A percentile compares a stretch with the other conserved stretches of the same genome.
These are phyloP conservation scores for Grammomys dolichurus DNA, from an alignment of 2,113 vertebrate genomes.

Conservation along the genomic window DNA sequence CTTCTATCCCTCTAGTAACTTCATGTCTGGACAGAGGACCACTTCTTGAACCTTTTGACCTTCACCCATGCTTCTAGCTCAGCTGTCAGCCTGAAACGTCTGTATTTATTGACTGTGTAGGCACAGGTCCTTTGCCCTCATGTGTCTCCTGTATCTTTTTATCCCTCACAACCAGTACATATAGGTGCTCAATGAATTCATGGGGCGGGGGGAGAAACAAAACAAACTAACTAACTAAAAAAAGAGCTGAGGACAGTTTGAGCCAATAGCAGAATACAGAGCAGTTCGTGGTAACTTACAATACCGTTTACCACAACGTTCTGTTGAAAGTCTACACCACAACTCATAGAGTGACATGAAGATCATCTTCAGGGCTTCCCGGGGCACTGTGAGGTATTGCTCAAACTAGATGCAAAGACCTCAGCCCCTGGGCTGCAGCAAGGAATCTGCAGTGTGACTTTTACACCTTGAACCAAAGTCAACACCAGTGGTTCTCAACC, in stretches of 20 bases:
- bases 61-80: not conserved
- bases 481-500: slow-evolving; percentile 60
- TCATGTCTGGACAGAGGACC: not conserved
- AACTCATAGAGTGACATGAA: no score
- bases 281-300: not conserved
- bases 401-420: slow-evolving; percentile 85
- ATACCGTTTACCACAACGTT: not conserved
- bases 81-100: not conserved
- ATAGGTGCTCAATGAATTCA: not conserved
- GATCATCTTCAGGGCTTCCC: no score
- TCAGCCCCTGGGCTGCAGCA: slow-evolving; percentile 89
- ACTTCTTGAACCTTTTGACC: not conserved
- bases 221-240: not conserved
- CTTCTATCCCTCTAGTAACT: not conserved
- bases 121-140: not conserved
- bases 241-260: not conserved
- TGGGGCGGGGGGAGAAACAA: not conserved
- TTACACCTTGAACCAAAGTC: slow-evolving; percentile 91
- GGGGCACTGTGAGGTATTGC: slow-evolving; percentile 83
- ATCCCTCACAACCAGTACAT: not conserved
- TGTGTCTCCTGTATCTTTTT: slow-evolving; percentile 7
- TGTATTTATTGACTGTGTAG: not conserved
- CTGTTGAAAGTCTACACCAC: not conserved
- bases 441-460: slow-evolving; percentile 87
- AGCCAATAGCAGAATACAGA: not conserved